Conservation (phyloP, 2,113 vertebrate species). For the Pangasianodon gigas region DNA sequence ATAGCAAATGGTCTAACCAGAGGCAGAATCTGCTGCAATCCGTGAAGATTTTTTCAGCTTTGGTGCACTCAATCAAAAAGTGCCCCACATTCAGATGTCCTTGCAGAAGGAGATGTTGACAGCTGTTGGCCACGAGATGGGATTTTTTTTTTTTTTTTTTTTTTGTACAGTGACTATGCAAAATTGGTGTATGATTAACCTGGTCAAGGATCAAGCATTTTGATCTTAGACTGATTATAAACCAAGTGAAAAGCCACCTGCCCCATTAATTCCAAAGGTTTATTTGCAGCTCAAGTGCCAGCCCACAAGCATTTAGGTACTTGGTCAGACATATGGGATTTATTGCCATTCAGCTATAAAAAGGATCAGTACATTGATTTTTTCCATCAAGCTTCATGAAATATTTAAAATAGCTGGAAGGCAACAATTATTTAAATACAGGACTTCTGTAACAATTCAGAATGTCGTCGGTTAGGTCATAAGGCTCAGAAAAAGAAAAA, state of each 20-base stretch:
- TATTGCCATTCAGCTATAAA: not conserved
- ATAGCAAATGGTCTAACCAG: not conserved
- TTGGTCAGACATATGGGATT: not conserved
- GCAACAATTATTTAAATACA: not conserved
- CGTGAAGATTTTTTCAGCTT: constrained; percentile 3
- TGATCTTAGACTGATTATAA: constrained; percentile 35
- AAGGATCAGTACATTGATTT: not conserved
- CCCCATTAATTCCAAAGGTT: constrained; percentile 41
- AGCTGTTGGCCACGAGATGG: not conserved
- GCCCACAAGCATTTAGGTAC: not conserved
- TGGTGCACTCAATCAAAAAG: constrained; percentile 10
- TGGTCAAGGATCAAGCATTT: constrained; percentile 37
- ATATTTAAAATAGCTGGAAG: not conserved
- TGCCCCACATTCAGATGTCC: not conserved
- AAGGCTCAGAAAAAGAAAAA: too few relatives aligned
- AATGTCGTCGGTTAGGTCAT: too few relatives aligned
- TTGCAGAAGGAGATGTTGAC: constrained; percentile 21
- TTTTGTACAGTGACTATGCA: constrained; percentile 24
- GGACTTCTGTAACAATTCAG: not conserved
- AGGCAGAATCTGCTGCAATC: not conserved
- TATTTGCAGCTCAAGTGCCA: constrained; percentile 34
- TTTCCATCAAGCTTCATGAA: not conserved
- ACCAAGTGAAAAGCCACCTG: constrained; percentile 32
- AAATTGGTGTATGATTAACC: constrained; percentile 37
- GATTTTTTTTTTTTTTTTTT: not conserved